These are phyloP conservation scores for Amblyraja radiata DNA, from an alignment of 2,797 vertebrate species.

Conservation along the genomic window DNA sequence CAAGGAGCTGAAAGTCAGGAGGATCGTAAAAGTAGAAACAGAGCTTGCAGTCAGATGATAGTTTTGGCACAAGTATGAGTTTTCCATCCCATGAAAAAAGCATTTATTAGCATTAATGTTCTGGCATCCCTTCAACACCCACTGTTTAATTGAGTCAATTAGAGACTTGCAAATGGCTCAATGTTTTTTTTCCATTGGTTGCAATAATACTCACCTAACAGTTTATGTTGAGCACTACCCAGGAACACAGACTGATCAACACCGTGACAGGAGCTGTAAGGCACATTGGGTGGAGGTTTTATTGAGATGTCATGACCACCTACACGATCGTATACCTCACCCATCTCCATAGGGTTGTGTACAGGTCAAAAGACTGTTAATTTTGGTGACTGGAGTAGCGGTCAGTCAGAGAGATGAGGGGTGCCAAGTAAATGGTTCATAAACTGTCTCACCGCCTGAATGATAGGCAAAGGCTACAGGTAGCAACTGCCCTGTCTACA, in stretches of 20 bases:
- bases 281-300: background rate
- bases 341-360: background rate
- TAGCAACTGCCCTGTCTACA: background rate
- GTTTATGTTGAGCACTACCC: background rate
- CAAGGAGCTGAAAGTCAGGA: background rate
- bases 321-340: background rate
- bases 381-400: background rate
- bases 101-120: slow-evolving; percentile 1
- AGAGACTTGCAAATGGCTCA: background rate
- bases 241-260: background rate
- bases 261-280: background rate
- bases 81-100: background rate
- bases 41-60: background rate
- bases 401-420: background rate
- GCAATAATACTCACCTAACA: background rate
- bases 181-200: background rate
- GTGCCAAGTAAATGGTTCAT: background rate
- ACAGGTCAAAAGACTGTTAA: background rate
- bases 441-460: background rate
- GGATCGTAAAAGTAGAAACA: slow-evolving; percentile 10
- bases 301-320: background rate
- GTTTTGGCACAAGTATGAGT: background rate
- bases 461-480: background rate
- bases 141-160: background rate
- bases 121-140: background rate